phyloP scores from a whole-genome alignment of 2,113 vertebrate species.

The Ciconia boyciana region DNA sequence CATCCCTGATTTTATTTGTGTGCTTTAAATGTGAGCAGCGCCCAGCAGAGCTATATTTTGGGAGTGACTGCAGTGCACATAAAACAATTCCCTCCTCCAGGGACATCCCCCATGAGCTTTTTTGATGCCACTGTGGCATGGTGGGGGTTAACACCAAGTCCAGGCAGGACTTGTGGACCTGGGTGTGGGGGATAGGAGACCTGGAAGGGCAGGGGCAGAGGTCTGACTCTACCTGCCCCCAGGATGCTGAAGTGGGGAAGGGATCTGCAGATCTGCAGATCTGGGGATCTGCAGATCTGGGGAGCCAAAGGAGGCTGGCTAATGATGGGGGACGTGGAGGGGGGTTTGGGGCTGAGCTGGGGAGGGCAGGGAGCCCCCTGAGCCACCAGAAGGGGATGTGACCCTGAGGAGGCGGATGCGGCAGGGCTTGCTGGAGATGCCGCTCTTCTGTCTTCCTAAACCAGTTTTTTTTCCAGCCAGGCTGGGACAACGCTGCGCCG shows the following conservation, averaged over 20 bases:
- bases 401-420: not conserved
- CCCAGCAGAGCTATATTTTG: not conserved
- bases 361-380: not conserved
- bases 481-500: not conserved
- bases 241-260: not conserved
- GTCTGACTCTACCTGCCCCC: not conserved
- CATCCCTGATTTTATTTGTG: rapidly evolving
- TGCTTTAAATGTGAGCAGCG: not conserved
- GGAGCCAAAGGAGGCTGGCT: too few species aligned
- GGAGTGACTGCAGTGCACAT: not conserved
- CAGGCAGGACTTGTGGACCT: not conserved
- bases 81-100: not conserved
- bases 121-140: rapidly evolving
- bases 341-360: not conserved
- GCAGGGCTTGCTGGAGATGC: not conserved
- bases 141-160: not conserved
- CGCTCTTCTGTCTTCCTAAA: not conserved
- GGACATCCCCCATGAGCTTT: rapidly evolving
- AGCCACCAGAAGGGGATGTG: not conserved
- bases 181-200: not conserved
- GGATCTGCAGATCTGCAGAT: too few species aligned
- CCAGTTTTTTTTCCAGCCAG: not conserved
- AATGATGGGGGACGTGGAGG: not conserved
- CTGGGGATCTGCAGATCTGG: too few species aligned
- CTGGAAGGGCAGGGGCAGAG: not conserved